Evolutionary conservation across 1,140 invertebrate genomes (phyloP).

Genomic region (Calosoma granatense): DNA sequence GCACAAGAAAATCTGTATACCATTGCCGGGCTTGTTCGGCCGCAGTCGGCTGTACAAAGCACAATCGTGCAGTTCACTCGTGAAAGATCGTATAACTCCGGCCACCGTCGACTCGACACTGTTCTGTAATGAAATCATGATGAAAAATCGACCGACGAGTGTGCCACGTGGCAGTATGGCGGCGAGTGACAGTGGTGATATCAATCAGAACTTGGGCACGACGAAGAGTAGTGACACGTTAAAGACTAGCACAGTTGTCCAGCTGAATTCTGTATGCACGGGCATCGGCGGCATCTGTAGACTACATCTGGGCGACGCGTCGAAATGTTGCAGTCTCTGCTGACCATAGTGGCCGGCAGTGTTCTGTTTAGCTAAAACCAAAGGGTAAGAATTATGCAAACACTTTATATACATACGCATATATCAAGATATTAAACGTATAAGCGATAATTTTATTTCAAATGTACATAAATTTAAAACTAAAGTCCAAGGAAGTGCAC

Average conservation of each 20-base stretch:
- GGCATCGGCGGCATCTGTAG: conserved; percentile 43
- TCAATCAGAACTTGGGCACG: conserved; percentile 39
- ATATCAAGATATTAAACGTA: neutral
- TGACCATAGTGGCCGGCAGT: conserved; percentile 28
- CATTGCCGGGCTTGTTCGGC: conserved; percentile 42
- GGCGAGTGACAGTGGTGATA: conserved; percentile 39
- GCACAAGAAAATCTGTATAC: conserved; percentile 45
- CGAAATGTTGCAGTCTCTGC: conserved; percentile 49
- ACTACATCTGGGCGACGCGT: conserved; percentile 43
- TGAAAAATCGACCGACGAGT: conserved; percentile 34
- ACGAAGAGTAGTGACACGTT: conserved; percentile 16
- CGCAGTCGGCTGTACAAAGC: conserved; percentile 47
- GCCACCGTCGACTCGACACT: conserved; percentile 32
- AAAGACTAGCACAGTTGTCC: conserved; percentile 25
- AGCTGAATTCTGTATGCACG: conserved; percentile 35
- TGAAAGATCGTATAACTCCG: conserved; percentile 37
- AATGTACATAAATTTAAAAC: neutral
- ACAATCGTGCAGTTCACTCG: conserved; percentile 47
- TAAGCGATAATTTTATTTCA: neutral
- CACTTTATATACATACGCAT: neutral
- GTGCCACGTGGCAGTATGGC: conserved; percentile 34
- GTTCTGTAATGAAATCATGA: conserved; percentile 25
- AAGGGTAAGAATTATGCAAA: neutral
- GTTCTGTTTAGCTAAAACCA: neutral
- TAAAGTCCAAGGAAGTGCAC: neutral